These are phyloP conservation scores for Holotrichia oblita DNA, from an alignment of 1,140 invertebrate genomes.

Conservation along the genomic window DNA sequence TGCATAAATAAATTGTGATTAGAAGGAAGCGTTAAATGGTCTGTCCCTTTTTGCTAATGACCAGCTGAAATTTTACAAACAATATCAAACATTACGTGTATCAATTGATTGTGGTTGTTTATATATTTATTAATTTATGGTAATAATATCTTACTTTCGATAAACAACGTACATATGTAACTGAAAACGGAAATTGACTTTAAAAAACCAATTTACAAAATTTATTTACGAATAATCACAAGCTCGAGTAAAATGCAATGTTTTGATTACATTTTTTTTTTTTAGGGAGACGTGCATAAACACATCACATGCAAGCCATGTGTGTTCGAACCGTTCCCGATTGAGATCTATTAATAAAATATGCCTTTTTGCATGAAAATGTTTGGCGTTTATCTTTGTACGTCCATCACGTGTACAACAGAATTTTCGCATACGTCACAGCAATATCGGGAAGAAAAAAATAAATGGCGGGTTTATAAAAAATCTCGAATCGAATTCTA, in stretches of 20 bases:
- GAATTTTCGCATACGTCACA: too few species aligned
- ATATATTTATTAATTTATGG: not conserved
- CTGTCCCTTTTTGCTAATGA: too few species aligned
- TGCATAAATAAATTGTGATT: too few species aligned
- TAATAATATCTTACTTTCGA: not conserved
- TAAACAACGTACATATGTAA: not conserved
- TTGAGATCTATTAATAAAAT: conserved; percentile 19
- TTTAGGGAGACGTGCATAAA: not conserved
- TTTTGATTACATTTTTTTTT: conserved; percentile 4
- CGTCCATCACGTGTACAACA: too few species aligned
- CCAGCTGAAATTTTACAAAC: too few species aligned
- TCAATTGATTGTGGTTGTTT: too few species aligned
- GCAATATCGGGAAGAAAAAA: too few species aligned
- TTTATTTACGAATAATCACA: not conserved
- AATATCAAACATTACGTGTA: too few species aligned
- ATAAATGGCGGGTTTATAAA: too few species aligned
- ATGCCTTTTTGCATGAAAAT: not conserved
- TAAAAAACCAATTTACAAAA: not conserved
- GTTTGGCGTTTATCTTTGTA: not conserved
- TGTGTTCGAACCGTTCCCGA: not conserved
- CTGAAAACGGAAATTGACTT: not conserved
- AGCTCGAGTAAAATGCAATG: conserved; percentile 38
- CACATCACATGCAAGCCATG: conserved; percentile 20
- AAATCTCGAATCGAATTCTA: too few species aligned
- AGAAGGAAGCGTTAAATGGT: too few species aligned